A percentile compares a stretch with the other conserved stretches of the same genome.
Evolutionary conservation across 2,113 vertebrate species (phyloP).

Genomic region (Struthio camelus): DNA sequence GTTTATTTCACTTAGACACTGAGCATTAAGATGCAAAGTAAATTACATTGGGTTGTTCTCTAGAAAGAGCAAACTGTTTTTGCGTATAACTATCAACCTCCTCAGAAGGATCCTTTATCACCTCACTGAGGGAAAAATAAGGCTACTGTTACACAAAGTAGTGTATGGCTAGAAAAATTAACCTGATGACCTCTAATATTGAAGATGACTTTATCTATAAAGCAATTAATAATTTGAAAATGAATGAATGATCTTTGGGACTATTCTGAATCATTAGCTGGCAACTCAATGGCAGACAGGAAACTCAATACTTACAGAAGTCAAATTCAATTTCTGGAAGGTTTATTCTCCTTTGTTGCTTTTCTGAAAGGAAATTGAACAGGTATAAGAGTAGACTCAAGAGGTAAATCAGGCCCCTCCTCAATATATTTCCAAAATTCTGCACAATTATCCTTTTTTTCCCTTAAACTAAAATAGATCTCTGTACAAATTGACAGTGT

Average conservation of each 20-base stretch:
- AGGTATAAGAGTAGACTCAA: not conserved
- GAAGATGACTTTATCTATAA: not conserved
- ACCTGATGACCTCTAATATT: not conserved
- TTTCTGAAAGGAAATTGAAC: not conserved
- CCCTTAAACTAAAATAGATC: not conserved
- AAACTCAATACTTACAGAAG: not conserved
- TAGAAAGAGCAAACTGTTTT: not conserved
- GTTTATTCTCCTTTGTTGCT: not conserved
- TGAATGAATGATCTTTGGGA: not conserved
- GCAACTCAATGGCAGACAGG: not conserved
- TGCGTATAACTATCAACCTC: not conserved
- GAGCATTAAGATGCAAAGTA: not conserved
- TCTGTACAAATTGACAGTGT: not conserved
- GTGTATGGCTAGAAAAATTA: not conserved
- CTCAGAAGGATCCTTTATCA: not conserved
- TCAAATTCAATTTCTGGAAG: not conserved
- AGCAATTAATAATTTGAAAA: not conserved
- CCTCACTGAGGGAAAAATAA: not conserved
- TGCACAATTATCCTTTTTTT: not conserved
- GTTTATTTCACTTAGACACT: not conserved
- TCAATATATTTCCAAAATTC: not conserved
- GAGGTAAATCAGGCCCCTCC: not conserved
- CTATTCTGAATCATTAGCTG: not conserved
- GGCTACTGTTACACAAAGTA: not conserved
- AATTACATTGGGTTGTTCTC: not conserved